Evolutionary conservation across 2,113 vertebrate species (phyloP), one percentile per base, ranked within the genome.

Genomic region (Aspidoscelis tigris): DNA sequence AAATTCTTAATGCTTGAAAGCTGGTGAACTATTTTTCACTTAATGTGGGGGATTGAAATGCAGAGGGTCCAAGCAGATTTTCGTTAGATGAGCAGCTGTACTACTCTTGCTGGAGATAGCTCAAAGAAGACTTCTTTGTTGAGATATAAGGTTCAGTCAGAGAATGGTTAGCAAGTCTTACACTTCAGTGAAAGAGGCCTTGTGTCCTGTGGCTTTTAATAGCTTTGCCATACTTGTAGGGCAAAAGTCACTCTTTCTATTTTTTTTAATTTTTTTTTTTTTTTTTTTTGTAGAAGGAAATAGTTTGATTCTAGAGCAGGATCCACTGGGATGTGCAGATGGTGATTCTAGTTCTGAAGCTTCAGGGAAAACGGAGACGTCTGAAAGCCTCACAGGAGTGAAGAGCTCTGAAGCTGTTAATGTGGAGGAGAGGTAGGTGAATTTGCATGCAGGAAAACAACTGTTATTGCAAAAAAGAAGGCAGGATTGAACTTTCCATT

Each of bases 401-500:
- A 90, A 85, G 79, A 64, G 81, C 7, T 75, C 81, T 22, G 81
- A 87, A 90, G 69, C 85, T 64, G 55, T 88, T 88, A 89, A 93
- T 84, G 78, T 80, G 86, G 96, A 97, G 80, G 96, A 97, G 93
- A 96, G 96, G 96, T 97, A 96, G 96, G 96, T 97, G 92, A 92
- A 26, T 24, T 58, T 47, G 33, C 55, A 72, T 39, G 33, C 2
- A 71, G 24, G 58, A 82, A 7, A 70, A 70, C 69, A 70, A 69
- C 2, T 33, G 33, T 4, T 66, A 50, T 65, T 22, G 16, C 65
- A 66, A 66, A 66, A 66, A 66, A 26, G 22, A 66, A 68, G 26
- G 65, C 66, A 68, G 66, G 58, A 61, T 22, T 10, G 5, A 2
- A 68, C 26, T 68, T 3, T 26, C 24, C 66, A 68, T 9, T 10